These are phyloP conservation scores for Megaceryle alcyon DNA, from an alignment of 2,797 vertebrate genomes.

Conservation along the genomic window DNA sequence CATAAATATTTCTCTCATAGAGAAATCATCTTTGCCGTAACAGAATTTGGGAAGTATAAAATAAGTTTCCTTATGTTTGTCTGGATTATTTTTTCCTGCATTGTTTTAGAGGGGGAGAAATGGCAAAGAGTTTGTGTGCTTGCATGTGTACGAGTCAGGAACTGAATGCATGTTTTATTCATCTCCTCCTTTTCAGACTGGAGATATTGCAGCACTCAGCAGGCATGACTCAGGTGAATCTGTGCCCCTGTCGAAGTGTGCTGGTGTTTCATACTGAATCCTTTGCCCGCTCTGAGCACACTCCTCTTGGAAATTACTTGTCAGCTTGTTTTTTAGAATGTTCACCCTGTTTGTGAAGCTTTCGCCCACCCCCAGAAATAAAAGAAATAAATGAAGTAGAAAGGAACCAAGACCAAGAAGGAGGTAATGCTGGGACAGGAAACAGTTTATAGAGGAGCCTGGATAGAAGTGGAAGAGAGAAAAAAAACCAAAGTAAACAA, in stretches of 20 bases:
- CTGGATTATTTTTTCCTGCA: background rate
- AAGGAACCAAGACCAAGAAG: background rate
- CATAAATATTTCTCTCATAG: background rate
- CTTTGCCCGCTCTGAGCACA: background rate
- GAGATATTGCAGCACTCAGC: background rate
- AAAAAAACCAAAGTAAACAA: background rate
- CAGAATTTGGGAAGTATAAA: background rate
- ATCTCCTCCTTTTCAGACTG: background rate
- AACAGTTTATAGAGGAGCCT: background rate
- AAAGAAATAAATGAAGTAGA: background rate
- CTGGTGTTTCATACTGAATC: background rate
- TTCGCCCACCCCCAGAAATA: background rate
- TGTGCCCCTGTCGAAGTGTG: background rate
- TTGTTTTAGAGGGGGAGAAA: background rate
- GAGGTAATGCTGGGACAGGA: background rate
- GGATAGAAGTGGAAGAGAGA: background rate
- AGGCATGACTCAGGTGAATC: slow-evolving; percentile 8
- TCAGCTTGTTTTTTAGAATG: background rate
- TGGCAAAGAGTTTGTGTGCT: background rate
- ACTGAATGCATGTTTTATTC: slow-evolving; percentile 35
- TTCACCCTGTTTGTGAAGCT: background rate
- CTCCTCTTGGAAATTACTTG: background rate
- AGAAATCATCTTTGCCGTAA: background rate
- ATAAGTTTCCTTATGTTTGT: background rate
- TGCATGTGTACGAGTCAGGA: background rate